These are phyloP conservation scores for Pangasianodon hypophthalmus DNA, from an alignment of 2,113 vertebrate species.

Conservation along the genomic window DNA sequence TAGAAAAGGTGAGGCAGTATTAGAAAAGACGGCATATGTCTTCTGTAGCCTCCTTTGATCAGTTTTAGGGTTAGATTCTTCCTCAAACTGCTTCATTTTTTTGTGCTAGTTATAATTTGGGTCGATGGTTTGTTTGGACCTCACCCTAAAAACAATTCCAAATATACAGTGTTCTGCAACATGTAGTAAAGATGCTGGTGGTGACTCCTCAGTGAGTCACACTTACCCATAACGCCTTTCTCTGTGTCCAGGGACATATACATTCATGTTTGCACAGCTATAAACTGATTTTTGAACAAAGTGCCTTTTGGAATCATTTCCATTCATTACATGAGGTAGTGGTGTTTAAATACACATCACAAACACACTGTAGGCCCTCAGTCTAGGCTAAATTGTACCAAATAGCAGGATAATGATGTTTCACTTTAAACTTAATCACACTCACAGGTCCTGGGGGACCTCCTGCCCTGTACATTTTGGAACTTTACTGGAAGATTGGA, in stretches of 20 bases:
- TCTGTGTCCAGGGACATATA: not conserved
- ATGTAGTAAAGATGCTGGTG: not conserved
- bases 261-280: not conserved
- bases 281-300: not conserved
- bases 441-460: not conserved
- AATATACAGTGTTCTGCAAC: not conserved
- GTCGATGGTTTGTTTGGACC: not conserved
- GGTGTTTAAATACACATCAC: not conserved
- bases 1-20: not conserved
- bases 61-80: not conserved
- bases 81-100: not conserved
- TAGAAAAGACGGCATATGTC: not conserved
- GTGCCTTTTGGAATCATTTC: not conserved
- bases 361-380: not conserved
- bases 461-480: not conserved
- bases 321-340: not conserved
- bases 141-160: not conserved
- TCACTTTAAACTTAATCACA: not conserved
- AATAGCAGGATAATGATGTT: not conserved
- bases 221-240: not conserved
- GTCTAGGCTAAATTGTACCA: not conserved
- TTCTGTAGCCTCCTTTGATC: not conserved
- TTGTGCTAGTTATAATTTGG: not conserved
- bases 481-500: not conserved
- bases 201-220: not conserved